A percentile compares a stretch with the other conserved stretches of the same genome.
Conservation (phyloP, 2,888 invertebrate genomes). For the Cyclophora punctaria region DNA sequence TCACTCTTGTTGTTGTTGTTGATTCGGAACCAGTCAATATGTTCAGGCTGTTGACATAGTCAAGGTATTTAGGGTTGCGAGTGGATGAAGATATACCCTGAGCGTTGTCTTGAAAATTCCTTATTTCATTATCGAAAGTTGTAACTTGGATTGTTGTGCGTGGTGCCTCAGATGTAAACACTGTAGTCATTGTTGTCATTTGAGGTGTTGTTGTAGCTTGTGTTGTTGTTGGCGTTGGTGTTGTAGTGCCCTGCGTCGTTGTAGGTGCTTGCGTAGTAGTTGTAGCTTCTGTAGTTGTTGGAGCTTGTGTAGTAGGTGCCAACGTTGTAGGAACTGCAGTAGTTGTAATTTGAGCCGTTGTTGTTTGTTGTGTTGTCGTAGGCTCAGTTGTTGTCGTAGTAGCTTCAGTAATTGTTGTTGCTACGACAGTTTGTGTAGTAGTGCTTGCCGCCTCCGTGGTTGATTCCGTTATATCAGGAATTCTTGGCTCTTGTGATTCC, state of each 20-base stretch:
- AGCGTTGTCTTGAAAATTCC: constrained; percentile 46
- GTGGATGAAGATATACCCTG: constrained; percentile 43
- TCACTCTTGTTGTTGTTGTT: constrained; percentile 26
- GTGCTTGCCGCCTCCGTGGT: constrained; percentile 1
- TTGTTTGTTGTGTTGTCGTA: constrained; percentile 17
- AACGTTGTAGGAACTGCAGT: constrained; percentile 3
- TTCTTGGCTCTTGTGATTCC: constrained; percentile 31
- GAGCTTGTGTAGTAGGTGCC: constrained; percentile 5
- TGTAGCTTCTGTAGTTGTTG: constrained; percentile 15
- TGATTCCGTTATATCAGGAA: constrained; percentile 18
- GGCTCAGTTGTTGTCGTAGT: constrained; percentile 17
- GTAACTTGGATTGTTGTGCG: constrained; percentile 28
- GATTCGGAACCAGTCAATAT: constrained; percentile 22
- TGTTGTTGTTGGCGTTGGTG: constrained; percentile 13
- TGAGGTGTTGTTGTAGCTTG: constrained; percentile 24
- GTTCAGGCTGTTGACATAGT: constrained; percentile 31
- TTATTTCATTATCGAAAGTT: constrained; percentile 41
- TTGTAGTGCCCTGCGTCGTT: constrained; percentile 19
- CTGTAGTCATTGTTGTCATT: constrained; percentile 3
- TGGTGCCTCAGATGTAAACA: constrained; percentile 10
- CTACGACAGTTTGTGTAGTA: constrained; percentile 5
- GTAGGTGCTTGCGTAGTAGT: constrained; percentile 20
- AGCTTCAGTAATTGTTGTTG: constrained; percentile 8
- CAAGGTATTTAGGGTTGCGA: constrained; percentile 58
- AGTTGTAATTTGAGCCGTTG: constrained; percentile 18